phyloP scores from a whole-genome alignment of 2,113 vertebrate genomes.

The Vidua chalybeata region DNA sequence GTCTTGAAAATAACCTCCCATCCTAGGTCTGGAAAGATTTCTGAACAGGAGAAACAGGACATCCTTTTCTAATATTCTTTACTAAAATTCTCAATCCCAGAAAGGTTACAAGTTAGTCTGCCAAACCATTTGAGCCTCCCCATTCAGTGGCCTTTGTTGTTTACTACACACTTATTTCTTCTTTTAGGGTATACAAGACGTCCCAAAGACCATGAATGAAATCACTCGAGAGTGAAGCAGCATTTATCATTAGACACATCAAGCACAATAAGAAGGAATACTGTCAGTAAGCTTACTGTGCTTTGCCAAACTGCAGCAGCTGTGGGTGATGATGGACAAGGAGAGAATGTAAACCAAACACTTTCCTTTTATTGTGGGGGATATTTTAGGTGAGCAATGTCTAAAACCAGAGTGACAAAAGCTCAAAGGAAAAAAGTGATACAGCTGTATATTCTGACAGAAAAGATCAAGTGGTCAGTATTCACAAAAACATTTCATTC shows the following conservation, averaged over 20 bases:
- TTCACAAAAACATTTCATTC: background rate
- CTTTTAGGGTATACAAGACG: background rate
- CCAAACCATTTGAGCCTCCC: background rate
- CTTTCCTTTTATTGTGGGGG: background rate
- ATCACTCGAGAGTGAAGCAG: background rate
- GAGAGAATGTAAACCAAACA: background rate
- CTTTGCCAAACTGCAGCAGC: background rate
- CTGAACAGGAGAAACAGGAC: background rate
- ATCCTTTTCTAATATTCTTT: background rate
- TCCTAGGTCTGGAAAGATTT: background rate
- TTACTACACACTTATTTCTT: background rate
- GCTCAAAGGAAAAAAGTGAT: background rate
- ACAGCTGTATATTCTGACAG: background rate
- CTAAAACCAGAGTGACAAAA: background rate
- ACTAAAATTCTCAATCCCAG: background rate
- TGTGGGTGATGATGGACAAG: background rate
- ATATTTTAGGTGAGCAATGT: background rate
- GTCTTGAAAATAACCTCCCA: conserved; percentile 8
- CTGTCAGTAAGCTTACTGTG: background rate
- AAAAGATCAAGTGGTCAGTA: background rate
- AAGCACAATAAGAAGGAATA: background rate
- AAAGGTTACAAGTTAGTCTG: background rate
- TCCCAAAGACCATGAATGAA: background rate
- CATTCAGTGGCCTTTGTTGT: background rate
- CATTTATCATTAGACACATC: background rate